Base-by-base conservation (phyloP, 2,888 invertebrate species). In the Muschampia staudingeri region DNA sequence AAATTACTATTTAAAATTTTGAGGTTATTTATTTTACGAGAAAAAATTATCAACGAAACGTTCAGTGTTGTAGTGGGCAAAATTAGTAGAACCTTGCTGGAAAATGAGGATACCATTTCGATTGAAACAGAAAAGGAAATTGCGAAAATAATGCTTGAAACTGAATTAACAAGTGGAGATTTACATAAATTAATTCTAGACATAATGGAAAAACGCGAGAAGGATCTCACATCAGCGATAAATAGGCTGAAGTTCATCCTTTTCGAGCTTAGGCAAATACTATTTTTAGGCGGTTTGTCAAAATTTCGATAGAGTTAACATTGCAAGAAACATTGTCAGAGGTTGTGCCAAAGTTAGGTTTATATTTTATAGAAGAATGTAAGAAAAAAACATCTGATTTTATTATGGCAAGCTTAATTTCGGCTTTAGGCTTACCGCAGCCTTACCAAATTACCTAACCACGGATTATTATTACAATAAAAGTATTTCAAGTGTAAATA, bases 341-440 rank as follows among this genome's bases (percentile, higher is more conserved):
- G 5, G 12, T 14, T 12, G 42, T 40, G 12, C 19, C 70, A n/a
- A 70, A 25, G 19, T 19, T 42, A 70, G n/a, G 19, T 12, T 40
- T 12, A 9, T 11, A 78, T 70, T 70, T 52, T 6, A 14, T 69
- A 40, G 52, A 78, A 9, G 69, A 78, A 37, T 78, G 77, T 52
- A 70, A 78, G 37, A 52, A 42, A 70, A 78, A 40, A 37, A 52
- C 69, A 1, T 16, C 48, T n/a, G 7, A 70, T 34, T 70, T 69
- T 25, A 78, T 78, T n/a, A 5, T 48, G 69, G 19, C 16, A 4
- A 78, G 37, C 52, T 52, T 78, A 16, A 19, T 9, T 34, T 0
- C 19, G 14, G 77, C 77, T 34, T 77, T 77, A 42, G 11, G 42
- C 9, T n/a, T 70, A 3, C 4, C 9, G 16, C 25, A 61, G 4